Conservation (phyloP, 1,140 invertebrate species). For the Mamestra configurata region DNA sequence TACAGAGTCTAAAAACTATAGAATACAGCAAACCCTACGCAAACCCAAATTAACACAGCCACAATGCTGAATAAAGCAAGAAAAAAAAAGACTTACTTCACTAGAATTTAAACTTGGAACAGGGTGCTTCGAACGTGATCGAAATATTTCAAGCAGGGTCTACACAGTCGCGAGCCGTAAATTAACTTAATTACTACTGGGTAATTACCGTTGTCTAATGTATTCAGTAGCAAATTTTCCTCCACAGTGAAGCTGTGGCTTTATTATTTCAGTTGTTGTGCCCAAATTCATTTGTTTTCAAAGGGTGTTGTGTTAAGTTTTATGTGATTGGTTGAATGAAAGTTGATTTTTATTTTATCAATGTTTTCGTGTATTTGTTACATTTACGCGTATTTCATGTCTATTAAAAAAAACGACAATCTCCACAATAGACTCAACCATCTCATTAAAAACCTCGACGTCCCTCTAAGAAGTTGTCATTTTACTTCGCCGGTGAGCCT, state of each 20-base stretch:
- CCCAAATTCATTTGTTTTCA: constrained; percentile 2
- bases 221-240: constrained; percentile 37
- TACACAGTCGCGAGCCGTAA: constrained; percentile 20
- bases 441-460: constrained; percentile 10
- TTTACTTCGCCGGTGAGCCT: constrained; percentile 51
- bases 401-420: neutral
- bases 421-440: constrained; percentile 23
- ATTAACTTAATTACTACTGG: constrained; percentile 40
- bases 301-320: neutral
- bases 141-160: constrained; percentile 15
- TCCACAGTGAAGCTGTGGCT: constrained; percentile 5
- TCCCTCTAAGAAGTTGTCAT: constrained; percentile 35
- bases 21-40: constrained; percentile 1
- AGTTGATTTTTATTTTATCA: neutral
- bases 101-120: constrained; percentile 33
- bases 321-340: neutral
- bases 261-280: constrained; percentile 16
- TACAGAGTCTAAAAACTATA: too few relatives aligned
- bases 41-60: neutral
- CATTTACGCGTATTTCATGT: too few relatives aligned
- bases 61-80: neutral
- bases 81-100: constrained; percentile 18
- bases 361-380: neutral
- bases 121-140: constrained; percentile 20
- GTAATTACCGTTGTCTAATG: constrained; percentile 44